Evolutionary conservation across 2,797 vertebrate species (phyloP).

Genomic region (Coilia nasus): DNA sequence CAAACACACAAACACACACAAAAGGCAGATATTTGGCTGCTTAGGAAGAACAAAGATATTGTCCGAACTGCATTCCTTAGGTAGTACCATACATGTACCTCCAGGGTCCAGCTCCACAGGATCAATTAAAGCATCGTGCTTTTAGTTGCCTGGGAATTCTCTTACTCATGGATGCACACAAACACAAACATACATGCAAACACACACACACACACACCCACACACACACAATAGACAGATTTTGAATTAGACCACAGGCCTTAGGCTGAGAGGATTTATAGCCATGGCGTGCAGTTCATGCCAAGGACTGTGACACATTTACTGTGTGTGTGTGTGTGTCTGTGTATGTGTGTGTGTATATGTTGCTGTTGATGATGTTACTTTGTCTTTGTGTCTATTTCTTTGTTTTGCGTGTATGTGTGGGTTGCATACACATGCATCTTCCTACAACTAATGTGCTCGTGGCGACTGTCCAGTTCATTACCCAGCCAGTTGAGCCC

Average conservation of each 20-base stretch:
- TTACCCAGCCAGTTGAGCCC: neutral
- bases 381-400: neutral
- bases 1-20: too few species aligned
- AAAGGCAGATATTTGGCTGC: neutral
- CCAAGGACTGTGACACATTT: neutral
- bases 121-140: neutral
- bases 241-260: neutral
- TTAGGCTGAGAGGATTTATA: neutral
- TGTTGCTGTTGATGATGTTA: neutral
- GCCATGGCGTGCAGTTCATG: neutral
- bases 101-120: slow-evolving; percentile 1
- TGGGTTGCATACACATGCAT: slow-evolving; percentile 3
- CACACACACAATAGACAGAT: slow-evolving; percentile 2
- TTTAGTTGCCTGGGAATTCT: neutral
- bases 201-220: slow-evolving; percentile 2
- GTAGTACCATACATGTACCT: neutral
- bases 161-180: neutral
- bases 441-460: neutral
- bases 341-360: neutral
- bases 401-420: neutral
- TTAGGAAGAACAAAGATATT: slow-evolving; percentile 5
- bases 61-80: neutral
- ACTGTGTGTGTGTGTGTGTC: neutral
- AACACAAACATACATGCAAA: neutral
- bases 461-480: slow-evolving; percentile 12